Evolutionary conservation across 2,113 vertebrate genomes (phyloP).

Genomic region (Grallaria varia): DNA sequence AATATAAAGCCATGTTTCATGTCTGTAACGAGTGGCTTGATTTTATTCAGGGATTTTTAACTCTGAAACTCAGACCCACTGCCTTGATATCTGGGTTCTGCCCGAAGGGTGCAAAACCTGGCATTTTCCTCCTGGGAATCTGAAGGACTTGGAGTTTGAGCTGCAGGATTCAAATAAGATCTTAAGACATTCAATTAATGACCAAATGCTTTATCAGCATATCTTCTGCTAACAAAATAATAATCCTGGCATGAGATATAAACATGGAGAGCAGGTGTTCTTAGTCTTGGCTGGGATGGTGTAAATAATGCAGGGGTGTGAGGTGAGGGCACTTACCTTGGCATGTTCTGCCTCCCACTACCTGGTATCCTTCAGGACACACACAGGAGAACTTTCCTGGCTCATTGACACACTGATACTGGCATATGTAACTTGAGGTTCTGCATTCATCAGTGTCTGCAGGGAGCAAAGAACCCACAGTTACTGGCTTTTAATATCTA

Average conservation of each 20-base stretch:
- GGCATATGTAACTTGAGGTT: constrained; percentile 89
- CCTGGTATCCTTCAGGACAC: constrained; percentile 93
- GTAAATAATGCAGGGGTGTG: neutral
- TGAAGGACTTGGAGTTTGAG: neutral
- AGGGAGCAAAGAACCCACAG: neutral
- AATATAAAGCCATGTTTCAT: neutral
- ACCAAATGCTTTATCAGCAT: neutral
- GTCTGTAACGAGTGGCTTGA: neutral
- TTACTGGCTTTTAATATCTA: neutral
- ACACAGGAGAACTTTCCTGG: constrained; percentile 89
- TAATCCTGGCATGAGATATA: neutral
- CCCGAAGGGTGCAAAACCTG: neutral
- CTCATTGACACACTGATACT: constrained; percentile 90
- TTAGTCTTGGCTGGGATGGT: neutral
- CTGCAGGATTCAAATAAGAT: neutral
- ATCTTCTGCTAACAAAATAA: neutral
- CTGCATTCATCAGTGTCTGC: constrained; percentile 92
- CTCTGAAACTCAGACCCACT: neutral
- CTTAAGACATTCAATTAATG: neutral
- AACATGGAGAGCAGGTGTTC: neutral
- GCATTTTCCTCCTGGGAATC: neutral
- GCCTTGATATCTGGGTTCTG: neutral
- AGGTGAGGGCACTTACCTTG: constrained; percentile 79
- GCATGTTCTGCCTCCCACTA: constrained; percentile 86
- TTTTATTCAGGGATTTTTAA: neutral